Evolutionary conservation across 2,797 vertebrate species (phyloP), one percentile per base, ranked within the genome.

Genomic region (Coccyzus lansbergi): DNA sequence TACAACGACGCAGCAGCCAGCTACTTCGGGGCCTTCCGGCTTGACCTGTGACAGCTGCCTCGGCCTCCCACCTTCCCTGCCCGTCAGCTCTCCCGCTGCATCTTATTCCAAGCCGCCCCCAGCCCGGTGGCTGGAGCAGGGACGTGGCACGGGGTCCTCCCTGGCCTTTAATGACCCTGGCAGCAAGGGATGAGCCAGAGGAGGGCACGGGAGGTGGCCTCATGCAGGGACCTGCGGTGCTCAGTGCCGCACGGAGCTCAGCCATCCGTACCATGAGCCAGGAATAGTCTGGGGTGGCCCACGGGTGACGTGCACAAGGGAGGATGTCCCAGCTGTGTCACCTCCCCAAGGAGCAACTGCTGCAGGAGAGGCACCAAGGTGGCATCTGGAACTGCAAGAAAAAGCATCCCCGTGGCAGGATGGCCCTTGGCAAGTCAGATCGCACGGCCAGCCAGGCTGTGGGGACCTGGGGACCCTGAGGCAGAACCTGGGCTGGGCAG

Each of bases 11-110:
- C 98, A 2, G 98, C 98, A 3, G 98, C 98, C 95, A 99, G 98
- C 90, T 99, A 99, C 84, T 99, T 99, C 1, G 98, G 98, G 4
- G 98, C 98, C 71, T 99, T 99, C 92, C 98, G 98, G 46, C 97
- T 99, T 31, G 98, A 99, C 86, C 97, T 98, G 94, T 99, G 96
- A 99, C 15, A 2, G 7, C 34, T 17, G 2, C 8, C 28, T 38
- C 25, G 1, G 1, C 51, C 17, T 38, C 77, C 40, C 79, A 3
- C 31, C 84, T 6, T 24, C 38, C 62, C 34, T 25, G 38, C 74
- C n/a, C 38, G 2, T 5, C 15, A 3, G 1, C 10, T 15, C 22
- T 51, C 67, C 64, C 5, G 0, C 26, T 49, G 51, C 55, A 10
- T 80, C n/a, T 18, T 18, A 0, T 28, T 40, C 2, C 1, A 58